These are phyloP conservation scores for Mirza zaza DNA, from an alignment of 2,113 vertebrate genomes.

Conservation along the genomic window DNA sequence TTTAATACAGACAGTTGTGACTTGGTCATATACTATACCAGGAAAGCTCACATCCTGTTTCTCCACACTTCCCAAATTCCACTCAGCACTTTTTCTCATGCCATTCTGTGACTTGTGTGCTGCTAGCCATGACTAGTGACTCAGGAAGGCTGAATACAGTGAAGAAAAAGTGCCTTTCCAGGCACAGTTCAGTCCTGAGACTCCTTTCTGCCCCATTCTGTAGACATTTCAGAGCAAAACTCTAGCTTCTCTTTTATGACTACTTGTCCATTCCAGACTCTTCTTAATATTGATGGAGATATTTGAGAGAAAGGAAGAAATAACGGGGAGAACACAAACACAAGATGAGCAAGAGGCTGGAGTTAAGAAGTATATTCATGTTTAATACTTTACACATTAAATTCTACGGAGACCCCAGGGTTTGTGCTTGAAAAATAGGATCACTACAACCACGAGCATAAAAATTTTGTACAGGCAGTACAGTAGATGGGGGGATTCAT, in stretches of 20 bases:
- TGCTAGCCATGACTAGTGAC: neutral
- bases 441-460: neutral
- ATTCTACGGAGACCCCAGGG: neutral
- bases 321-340: neutral
- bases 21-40: neutral
- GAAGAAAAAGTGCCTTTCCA: neutral
- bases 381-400: constrained; percentile 1
- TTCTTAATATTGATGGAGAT: neutral
- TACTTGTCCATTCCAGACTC: neutral
- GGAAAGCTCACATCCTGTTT: neutral
- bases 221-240: neutral
- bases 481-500: neutral
- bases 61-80: neutral
- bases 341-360: neutral
- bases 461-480: neutral
- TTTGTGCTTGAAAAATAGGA: neutral
- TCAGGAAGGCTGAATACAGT: neutral
- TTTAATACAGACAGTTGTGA: neutral
- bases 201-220: neutral
- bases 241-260: neutral
- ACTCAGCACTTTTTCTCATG: neutral
- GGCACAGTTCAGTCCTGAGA: neutral
- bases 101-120: neutral
- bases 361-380: neutral
- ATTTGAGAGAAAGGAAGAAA: neutral